Conservation (phyloP, 2,797 vertebrate genomes). For the Melanotaenia maccullochi region DNA sequence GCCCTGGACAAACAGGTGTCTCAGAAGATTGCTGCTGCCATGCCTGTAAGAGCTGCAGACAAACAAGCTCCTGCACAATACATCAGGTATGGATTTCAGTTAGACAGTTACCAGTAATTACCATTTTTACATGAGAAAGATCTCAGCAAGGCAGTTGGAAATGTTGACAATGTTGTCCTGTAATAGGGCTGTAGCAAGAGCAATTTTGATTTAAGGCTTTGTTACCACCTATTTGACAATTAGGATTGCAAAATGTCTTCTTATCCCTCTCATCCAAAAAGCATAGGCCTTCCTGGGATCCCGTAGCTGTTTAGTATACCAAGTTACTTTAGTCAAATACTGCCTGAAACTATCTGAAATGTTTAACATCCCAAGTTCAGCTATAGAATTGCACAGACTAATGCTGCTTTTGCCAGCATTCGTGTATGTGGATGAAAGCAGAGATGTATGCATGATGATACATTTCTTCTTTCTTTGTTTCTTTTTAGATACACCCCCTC, state of each 20-base stretch:
- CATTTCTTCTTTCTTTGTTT: constrained; percentile 20
- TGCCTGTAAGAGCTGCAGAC: constrained; percentile 98
- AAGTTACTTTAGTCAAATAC: neutral
- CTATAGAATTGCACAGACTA: no score
- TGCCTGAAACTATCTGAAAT: neutral
- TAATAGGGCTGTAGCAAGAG: neutral
- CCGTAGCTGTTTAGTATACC: neutral
- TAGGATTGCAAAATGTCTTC: neutral
- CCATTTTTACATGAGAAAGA: neutral
- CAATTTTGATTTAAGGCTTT: neutral
- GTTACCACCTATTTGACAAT: neutral
- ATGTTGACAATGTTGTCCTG: no score
- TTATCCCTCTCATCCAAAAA: neutral
- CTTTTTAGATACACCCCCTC: constrained; percentile 93
- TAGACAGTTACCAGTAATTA: neutral
- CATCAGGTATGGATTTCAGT: constrained; percentile 86
- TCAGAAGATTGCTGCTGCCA: constrained; percentile 97
- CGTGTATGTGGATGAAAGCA: neutral
- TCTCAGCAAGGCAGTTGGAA: fast-evolving
- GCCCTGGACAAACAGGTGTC: constrained; percentile 96
- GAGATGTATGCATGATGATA: constrained; percentile 1
- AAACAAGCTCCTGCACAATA: constrained; percentile 98
- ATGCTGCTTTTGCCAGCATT: no score
- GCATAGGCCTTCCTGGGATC: neutral
- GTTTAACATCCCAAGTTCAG: neutral